phyloP scores from a whole-genome alignment of 2,113 vertebrate species.

The Myodes glareolus region DNA sequence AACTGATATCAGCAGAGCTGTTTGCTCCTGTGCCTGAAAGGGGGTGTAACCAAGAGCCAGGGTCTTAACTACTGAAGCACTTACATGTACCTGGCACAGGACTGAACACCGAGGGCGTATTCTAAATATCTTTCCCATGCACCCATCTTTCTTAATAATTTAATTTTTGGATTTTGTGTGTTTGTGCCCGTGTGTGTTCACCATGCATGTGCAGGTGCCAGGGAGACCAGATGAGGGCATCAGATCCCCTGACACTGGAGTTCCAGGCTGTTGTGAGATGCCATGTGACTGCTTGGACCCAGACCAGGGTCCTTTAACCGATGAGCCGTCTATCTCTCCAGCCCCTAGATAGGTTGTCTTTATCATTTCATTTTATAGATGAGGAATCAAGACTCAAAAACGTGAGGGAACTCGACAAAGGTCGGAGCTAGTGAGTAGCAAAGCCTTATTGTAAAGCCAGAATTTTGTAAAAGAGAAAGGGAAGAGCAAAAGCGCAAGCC shows the following conservation, averaged over 20 bases:
- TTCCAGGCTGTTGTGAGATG: neutral
- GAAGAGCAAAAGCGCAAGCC: neutral
- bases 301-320: neutral
- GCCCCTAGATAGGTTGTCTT: neutral
- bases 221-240: neutral
- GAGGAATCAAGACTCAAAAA: constrained; percentile 36
- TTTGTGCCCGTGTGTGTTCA: neutral
- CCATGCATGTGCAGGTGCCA: neutral
- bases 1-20: neutral
- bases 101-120: neutral
- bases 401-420: neutral
- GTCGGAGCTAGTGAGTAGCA: neutral
- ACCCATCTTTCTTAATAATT: neutral
- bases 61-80: neutral
- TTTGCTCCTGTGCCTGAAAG: neutral
- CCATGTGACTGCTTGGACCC: neutral
- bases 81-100: neutral
- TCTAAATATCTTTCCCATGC: neutral
- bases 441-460: neutral
- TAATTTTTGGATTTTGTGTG: neutral
- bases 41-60: accelerated
- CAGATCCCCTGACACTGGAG: neutral
- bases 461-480: neutral
- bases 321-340: neutral
- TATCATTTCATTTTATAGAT: neutral